Base-by-base conservation (phyloP, 1,140 invertebrate species). In the Cherax quadricarinatus region DNA sequence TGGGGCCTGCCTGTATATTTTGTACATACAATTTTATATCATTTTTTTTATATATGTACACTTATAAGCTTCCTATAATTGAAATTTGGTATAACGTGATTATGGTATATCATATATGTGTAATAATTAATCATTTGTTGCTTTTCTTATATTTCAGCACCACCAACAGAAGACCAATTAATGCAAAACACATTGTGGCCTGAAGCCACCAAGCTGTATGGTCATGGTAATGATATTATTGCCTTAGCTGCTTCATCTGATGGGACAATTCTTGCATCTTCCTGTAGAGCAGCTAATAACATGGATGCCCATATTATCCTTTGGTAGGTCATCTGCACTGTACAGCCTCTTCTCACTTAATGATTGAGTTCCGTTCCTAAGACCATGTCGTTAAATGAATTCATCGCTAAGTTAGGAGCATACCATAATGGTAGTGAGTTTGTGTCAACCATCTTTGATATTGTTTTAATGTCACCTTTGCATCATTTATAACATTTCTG, bases 171-270 rank as follows among this genome's bases (percentile, higher is more conserved):
- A 94, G 99, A 99, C 95, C 97, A 97, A 86, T 95, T 99, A 30
- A 95, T 98, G 94, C 97, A 98, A 95, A 97, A 98, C 94, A 99
- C 98, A 0, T 95, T 99, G 9, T 99, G 99, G 99, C 98, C 99
- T 16, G 99, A 99, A 96, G 95, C 96, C 53, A 97, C 98, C 94
- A 99, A 99, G 95, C 95, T 99, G 16, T 99, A 99, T 95, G 98
- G 98, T 0, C 98, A 99, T 95, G 98, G 98, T 5, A 98, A 98
- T 95, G 99, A 99, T 95, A 96, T 99, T 88, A 98, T 97, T 95
- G 96, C 97, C 5, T 95, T 99, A 85, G 97, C 97, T 57, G 96
- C 97, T 51, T 97, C 97, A 79, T 95, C 96, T 14, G 96, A 97
- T 94, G 97, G 97, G 41, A 95, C 95, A 89, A 94, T 98, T 14